phyloP scores from a whole-genome alignment of 1,140 invertebrate genomes.

The Potamilus streckersoni region DNA sequence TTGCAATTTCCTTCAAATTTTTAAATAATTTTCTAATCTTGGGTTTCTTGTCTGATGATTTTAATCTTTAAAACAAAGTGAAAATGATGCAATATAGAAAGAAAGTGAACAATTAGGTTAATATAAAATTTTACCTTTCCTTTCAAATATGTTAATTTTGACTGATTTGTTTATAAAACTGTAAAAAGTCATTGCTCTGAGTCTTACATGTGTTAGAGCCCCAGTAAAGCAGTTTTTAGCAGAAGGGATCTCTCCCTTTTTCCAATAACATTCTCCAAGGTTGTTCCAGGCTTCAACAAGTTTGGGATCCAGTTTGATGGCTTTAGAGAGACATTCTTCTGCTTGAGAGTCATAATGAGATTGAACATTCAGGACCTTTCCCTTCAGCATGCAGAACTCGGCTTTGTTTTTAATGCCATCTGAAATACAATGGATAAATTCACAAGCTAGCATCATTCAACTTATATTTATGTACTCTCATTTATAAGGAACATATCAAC shows the following conservation, averaged over 20 bases:
- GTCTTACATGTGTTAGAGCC: constrained; percentile 81
- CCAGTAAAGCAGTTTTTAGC: constrained; percentile 88
- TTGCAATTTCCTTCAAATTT: too few relatives aligned
- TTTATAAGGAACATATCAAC: background rate
- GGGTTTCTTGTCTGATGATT: too few relatives aligned
- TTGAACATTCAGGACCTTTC: constrained; percentile 82
- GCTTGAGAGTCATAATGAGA: constrained; percentile 78
- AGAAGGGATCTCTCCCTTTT: constrained; percentile 83
- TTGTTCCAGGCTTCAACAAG: constrained; percentile 89
- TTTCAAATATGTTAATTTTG: too few relatives aligned
- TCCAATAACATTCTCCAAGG: constrained; percentile 90
- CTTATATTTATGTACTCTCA: background rate
- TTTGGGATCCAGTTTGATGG: constrained; percentile 87
- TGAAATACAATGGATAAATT: constrained; percentile 43
- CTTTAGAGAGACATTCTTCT: constrained; percentile 81
- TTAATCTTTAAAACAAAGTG: too few relatives aligned
- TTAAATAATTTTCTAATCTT: too few relatives aligned
- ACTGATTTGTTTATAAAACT: too few relatives aligned
- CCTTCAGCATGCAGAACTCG: constrained; percentile 81
- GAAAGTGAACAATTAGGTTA: too few relatives aligned
- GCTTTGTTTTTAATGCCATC: constrained; percentile 71
- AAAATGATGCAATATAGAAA: too few relatives aligned
- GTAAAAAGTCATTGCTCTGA: background rate
- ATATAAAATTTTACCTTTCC: too few relatives aligned
- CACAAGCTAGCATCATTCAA: background rate